Evolutionary conservation across 2,113 vertebrate species (phyloP).

Genomic region (Pituophis catenifer): DNA sequence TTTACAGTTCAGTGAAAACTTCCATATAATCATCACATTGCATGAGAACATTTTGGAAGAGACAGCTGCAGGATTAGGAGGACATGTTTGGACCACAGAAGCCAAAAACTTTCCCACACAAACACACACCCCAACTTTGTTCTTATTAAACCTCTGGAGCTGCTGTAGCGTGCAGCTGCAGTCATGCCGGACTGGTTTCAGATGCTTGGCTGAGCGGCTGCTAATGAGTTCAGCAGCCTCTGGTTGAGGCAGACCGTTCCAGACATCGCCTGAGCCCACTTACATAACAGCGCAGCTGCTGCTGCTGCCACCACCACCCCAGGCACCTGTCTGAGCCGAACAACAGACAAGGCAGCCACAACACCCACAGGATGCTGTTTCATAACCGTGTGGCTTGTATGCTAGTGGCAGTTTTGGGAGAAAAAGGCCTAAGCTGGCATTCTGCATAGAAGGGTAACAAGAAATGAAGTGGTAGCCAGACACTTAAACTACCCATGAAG

Average conservation of each 20-base stretch:
- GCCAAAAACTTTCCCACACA: neutral
- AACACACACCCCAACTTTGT: neutral
- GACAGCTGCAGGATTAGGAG: neutral
- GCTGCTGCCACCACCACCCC: neutral
- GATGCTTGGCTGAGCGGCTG: slow-evolving; percentile 2
- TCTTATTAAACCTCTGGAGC: neutral
- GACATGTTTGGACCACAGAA: neutral
- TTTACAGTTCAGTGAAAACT: neutral
- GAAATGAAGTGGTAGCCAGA: neutral
- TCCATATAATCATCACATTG: neutral
- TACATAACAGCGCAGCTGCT: neutral
- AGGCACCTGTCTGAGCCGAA: slow-evolving; percentile 6
- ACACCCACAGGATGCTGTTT: neutral
- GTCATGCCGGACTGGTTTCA: neutral
- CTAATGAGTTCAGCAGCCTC: slow-evolving; percentile 14
- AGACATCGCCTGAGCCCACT: slow-evolving; percentile 1
- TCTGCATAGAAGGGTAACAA: neutral
- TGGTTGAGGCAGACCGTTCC: slow-evolving; percentile 14
- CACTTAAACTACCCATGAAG: neutral
- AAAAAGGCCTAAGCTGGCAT: neutral
- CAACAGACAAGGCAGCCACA: neutral
- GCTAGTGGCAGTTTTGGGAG: neutral
- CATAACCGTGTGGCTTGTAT: neutral
- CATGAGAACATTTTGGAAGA: neutral
- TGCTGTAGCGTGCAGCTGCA: neutral